Evolutionary conservation across 2,797 vertebrate genomes (phyloP).

Genomic region (Hippocampus kuda): DNA sequence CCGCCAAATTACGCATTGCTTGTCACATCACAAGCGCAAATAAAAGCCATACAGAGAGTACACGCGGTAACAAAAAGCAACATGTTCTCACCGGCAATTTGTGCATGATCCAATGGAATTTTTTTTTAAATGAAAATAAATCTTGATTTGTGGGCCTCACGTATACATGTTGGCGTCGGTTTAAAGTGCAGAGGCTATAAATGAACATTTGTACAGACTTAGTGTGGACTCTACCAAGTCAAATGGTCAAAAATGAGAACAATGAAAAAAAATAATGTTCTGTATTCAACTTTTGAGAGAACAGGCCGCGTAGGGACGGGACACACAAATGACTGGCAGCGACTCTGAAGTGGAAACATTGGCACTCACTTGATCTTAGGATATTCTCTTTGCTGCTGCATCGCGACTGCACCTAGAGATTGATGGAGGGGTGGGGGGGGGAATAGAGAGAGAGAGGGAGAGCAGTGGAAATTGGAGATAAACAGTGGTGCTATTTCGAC

Average conservation of each 20-base stretch:
- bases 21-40: slow-evolving; percentile 18
- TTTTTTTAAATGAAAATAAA: neutral
- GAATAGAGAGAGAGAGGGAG: slow-evolving; percentile 19
- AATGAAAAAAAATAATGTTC: neutral
- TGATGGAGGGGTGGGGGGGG: slow-evolving; percentile 45
- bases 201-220: neutral
- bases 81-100: neutral
- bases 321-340: slow-evolving; percentile 13
- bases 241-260: no score
- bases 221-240: no score
- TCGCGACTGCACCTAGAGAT: slow-evolving; percentile 92
- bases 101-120: neutral
- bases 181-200: neutral
- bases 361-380: slow-evolving; percentile 94
- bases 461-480: slow-evolving; percentile 52
- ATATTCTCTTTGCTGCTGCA: slow-evolving; percentile 99
- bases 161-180: neutral
- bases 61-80: slow-evolving; percentile 6
- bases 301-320: neutral
- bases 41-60: slow-evolving; percentile 21
- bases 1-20: slow-evolving; percentile 7
- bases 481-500: slow-evolving; percentile 36
- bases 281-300: neutral
- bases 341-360: slow-evolving; percentile 11
- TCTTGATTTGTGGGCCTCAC: neutral